A percentile compares a stretch with the other conserved stretches of the same genome.
phyloP scores from a whole-genome alignment of 2,113 vertebrate genomes.

The Trochalopteron elliotii region DNA sequence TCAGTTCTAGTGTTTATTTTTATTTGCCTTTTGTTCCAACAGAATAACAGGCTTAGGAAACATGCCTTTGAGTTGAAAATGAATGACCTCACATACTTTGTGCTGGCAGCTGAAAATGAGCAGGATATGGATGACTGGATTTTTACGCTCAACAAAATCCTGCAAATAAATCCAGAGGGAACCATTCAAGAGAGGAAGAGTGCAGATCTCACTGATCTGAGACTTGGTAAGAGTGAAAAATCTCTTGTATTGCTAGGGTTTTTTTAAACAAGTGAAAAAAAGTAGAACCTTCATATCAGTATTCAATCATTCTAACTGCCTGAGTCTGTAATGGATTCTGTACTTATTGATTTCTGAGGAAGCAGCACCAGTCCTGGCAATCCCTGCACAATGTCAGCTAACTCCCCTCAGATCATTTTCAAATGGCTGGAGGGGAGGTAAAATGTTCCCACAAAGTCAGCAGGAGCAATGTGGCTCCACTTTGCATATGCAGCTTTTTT shows the following conservation, averaged over 20 bases:
- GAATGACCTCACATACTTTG: slow-evolving; percentile 98
- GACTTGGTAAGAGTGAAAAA: slow-evolving; percentile 78
- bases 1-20: neutral
- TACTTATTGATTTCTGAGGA: neutral
- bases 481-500: neutral
- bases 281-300: neutral
- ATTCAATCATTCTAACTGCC: neutral
- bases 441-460: neutral
- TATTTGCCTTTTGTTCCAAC: slow-evolving; percentile 27
- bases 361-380: neutral
- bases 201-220: slow-evolving; percentile 87
- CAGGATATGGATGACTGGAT: slow-evolving; percentile 99
- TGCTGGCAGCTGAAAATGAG: slow-evolving; percentile 96
- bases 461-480: neutral
- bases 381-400: neutral
- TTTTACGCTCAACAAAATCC: slow-evolving; percentile 89
- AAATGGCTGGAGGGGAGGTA: neutral
- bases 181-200: slow-evolving; percentile 88
- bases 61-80: slow-evolving; percentile 98
- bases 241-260: accelerated
- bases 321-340: neutral
- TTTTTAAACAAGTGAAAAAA: neutral
- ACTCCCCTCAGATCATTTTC: neutral
- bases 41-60: slow-evolving; percentile 92
- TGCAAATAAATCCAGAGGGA: slow-evolving; percentile 94